Percentiles rank a stretch among this genome's conserved stretches.
phyloP scores from a whole-genome alignment of 1,140 invertebrate species.

The Ylistrum balloti region DNA sequence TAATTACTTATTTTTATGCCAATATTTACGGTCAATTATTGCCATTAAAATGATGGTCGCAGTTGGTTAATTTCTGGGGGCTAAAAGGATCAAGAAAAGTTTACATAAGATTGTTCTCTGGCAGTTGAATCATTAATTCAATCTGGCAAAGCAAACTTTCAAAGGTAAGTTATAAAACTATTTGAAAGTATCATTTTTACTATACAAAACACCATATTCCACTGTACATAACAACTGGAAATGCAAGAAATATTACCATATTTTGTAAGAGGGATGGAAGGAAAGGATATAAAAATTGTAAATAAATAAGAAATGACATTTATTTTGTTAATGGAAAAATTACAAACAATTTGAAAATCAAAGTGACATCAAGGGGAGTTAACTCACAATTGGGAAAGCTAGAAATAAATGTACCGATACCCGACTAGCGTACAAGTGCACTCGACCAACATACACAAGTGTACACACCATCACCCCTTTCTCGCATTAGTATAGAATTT shows the following conservation, averaged over 20 bases:
- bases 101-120: too few species aligned
- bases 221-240: not conserved
- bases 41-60: too few species aligned
- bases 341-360: not conserved
- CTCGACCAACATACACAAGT: not conserved
- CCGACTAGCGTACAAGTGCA: not conserved
- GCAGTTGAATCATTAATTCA: too few species aligned
- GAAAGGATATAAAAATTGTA: not conserved
- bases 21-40: too few species aligned
- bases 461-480: not conserved
- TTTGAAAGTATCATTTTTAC: too few species aligned
- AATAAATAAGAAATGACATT: not conserved
- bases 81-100: too few species aligned
- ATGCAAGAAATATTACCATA: not conserved
- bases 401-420: not conserved
- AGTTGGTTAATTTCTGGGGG: too few species aligned
- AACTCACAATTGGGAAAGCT: not conserved
- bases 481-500: not conserved
- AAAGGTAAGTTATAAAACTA: too few species aligned
- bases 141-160: too few species aligned
- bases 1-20: too few species aligned
- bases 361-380: slow-evolving; percentile 32
- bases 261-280: not conserved
- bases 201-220: not conserved
- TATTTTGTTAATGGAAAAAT: not conserved